These are phyloP conservation scores for Nymphalis c-album DNA, from an alignment of 2,888 invertebrate species.

Conservation along the genomic window DNA sequence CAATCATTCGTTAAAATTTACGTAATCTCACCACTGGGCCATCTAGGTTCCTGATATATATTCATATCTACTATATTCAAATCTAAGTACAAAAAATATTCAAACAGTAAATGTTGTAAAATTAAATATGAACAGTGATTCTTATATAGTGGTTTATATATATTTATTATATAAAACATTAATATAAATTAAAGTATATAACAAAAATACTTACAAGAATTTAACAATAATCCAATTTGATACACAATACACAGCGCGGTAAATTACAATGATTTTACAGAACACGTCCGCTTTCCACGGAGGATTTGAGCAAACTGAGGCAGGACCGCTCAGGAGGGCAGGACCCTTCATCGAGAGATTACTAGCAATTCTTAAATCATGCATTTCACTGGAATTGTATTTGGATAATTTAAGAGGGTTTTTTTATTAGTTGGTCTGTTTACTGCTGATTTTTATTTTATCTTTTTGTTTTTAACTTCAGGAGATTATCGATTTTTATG, in stretches of 20 bases:
- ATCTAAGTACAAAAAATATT: too few relatives aligned
- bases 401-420: not conserved
- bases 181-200: not conserved
- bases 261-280: not conserved
- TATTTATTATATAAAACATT: not conserved
- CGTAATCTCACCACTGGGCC: too few relatives aligned
- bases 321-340: slow-evolving; percentile 14
- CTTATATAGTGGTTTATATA: not conserved
- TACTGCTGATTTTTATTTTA: too few relatives aligned
- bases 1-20: too few relatives aligned
- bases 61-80: too few relatives aligned
- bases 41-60: too few relatives aligned
- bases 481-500: too few relatives aligned
- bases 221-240: slow-evolving; percentile 24
- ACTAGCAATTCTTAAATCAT: not conserved
- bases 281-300: slow-evolving; percentile 15
- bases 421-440: too few relatives aligned
- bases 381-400: not conserved
- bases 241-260: slow-evolving; percentile 27
- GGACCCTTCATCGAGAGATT: slow-evolving; percentile 3
- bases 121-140: too few relatives aligned
- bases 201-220: slow-evolving; percentile 26
- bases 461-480: too few relatives aligned
- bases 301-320: slow-evolving; percentile 21
- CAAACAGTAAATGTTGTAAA: too few relatives aligned